Base-by-base conservation (phyloP, 2,888 invertebrate species). In the Brachyptera putata region DNA sequence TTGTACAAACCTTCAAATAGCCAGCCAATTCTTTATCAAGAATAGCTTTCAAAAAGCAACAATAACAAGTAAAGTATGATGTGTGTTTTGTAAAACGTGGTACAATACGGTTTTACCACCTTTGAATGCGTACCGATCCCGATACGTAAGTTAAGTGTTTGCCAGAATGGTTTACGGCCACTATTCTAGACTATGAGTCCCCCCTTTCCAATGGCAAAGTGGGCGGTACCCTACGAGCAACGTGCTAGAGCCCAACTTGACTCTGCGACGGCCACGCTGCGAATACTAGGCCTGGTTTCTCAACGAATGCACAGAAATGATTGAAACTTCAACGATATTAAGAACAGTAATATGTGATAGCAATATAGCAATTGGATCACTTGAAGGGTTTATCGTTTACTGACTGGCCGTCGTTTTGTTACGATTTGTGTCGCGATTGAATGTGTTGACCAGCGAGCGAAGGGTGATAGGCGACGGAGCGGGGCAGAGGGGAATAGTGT, bases 91-190 rank as follows among this genome's bases (percentile, higher is more conserved):
- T 14, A 43, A 16, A 53, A 34, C 53, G 53, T 53, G 53, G 53
- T 53, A 34, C 34, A 53, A 53, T 53, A 53, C 53, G 53, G 36
- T 3, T 53, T 53, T 26, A 34, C 3, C 34, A 34, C 9, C 13
- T 36, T 30, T 34, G 18, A 53, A 34, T 53, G 36, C 21, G 53
- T 34, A 36, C 53, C 11, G 34, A 53, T 18, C 34, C 34, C 62
- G 41, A 59, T 62, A 58, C 64, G 64, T 64, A 61, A 64, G 64
- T 64, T 64, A 64, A 64, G 64, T 64, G 61, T 61, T 63, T 60
- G 57, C 61, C 37, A 57, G 63, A 55, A 64, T 64, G 64, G 49
- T 64, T 64, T 64, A 63, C 63, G 64, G 64, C 59, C 53, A 53
- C 53, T 53, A 53, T 53, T 53, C 53, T 53, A 53, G 53, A 21